These are phyloP conservation scores for Macaria liturata DNA, from an alignment of 2,888 invertebrate species.

Conservation along the genomic window DNA sequence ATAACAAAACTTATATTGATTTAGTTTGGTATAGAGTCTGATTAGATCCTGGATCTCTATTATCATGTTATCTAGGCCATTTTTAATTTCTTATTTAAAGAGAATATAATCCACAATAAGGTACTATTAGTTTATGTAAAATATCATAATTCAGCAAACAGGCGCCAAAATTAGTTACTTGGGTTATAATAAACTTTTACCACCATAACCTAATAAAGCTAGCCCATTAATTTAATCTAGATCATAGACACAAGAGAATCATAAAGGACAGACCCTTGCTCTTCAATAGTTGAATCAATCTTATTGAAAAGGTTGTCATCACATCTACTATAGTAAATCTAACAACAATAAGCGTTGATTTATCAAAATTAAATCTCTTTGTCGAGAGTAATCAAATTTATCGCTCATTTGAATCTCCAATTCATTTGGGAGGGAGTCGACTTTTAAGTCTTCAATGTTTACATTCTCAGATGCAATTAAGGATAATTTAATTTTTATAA, in stretches of 20 bases:
- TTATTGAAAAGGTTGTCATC: slow-evolving; percentile 46
- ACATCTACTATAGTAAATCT: slow-evolving; percentile 67
- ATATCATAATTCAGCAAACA: too few relatives aligned
- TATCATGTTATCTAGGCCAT: too few relatives aligned
- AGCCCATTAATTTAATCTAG: not conserved
- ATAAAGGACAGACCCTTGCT: slow-evolving; percentile 3
- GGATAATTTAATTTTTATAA: slow-evolving; percentile 22
- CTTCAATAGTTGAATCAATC: slow-evolving; percentile 37
- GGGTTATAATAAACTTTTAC: too few relatives aligned
- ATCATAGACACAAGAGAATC: not conserved
- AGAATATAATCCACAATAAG: too few relatives aligned
- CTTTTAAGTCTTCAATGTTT: slow-evolving; percentile 23
- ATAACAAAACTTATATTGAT: too few relatives aligned
- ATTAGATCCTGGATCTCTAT: too few relatives aligned
- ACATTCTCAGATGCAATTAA: slow-evolving; percentile 19
- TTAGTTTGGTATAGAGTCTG: too few relatives aligned
- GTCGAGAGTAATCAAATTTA: slow-evolving; percentile 79
- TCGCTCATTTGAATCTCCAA: slow-evolving; percentile 76
- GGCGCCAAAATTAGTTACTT: too few relatives aligned
- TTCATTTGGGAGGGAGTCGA: slow-evolving; percentile 50
- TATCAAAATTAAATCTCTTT: slow-evolving; percentile 81
- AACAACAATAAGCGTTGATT: slow-evolving; percentile 75
- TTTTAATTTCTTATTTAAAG: too few relatives aligned
- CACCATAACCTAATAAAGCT: not conserved
- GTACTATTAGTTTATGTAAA: too few relatives aligned